Conservation (phyloP, 2,888 invertebrate genomes). For the Cetonia aurata region DNA sequence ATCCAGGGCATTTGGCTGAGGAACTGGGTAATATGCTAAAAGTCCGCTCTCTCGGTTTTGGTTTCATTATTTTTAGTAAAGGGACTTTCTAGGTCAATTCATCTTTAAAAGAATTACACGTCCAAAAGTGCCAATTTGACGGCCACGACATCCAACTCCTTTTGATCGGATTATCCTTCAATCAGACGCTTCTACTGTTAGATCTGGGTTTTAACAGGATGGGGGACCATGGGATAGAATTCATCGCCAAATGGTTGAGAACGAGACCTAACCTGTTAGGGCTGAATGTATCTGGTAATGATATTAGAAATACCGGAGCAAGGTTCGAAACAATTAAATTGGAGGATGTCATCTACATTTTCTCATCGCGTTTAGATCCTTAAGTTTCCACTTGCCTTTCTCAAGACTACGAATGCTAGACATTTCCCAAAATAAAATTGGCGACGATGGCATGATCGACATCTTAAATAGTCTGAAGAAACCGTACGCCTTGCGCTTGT, state of each 20-base stretch:
- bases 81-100: conserved; percentile 60
- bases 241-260: conserved; percentile 70
- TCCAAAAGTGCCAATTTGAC: conserved; percentile 73
- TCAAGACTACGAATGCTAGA: conserved; percentile 73
- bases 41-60: conserved; percentile 51
- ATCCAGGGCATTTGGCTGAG: conserved; percentile 59
- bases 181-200: conserved; percentile 70
- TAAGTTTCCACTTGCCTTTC: conserved; percentile 70
- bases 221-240: conserved; percentile 71
- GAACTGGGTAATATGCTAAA: conserved; percentile 61
- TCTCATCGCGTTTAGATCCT: conserved; percentile 61
- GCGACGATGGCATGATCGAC: conserved; percentile 69
- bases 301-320: conserved; percentile 71
- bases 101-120: conserved; percentile 70
- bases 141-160: conserved; percentile 74
- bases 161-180: conserved; percentile 68
- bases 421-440: conserved; percentile 70
- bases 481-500: conserved; percentile 63
- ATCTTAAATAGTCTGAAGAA: conserved; percentile 72
- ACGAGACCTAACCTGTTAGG: conserved; percentile 68
- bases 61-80: neutral
- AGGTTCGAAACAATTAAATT: conserved; percentile 56
- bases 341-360: no score
- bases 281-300: conserved; percentile 71
- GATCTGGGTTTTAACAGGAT: conserved; percentile 74